A percentile compares a stretch with the other conserved stretches of the same genome.
These are phyloP conservation scores for Reticulitermes speratus DNA, from an alignment of 1,140 invertebrate species.

Conservation along the genomic window DNA sequence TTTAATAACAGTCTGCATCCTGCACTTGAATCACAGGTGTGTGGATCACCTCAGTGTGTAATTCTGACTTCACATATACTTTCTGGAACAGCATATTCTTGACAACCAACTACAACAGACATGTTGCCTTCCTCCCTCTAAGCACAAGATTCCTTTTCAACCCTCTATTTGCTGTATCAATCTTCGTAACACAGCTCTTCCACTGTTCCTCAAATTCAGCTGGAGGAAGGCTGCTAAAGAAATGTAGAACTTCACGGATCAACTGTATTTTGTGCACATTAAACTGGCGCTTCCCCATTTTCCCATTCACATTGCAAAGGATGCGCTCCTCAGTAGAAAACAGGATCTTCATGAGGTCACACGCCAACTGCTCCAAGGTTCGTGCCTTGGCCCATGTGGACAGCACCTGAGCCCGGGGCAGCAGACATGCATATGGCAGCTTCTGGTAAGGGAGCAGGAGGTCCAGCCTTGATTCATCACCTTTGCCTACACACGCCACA, in stretches of 20 bases:
- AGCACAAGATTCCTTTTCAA: conserved; percentile 49
- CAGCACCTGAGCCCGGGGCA: conserved; percentile 50
- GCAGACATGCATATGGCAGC: conserved; percentile 51
- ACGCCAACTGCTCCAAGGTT: conserved; percentile 53
- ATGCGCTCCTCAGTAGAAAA: conserved; percentile 54
- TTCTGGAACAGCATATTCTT: background rate
- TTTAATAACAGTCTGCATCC: background rate
- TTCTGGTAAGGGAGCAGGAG: conserved; percentile 49
- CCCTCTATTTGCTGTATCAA: conserved; percentile 54
- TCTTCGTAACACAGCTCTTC: conserved; percentile 55
- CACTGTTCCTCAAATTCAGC: conserved; percentile 53
- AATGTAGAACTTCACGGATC: conserved; percentile 50
- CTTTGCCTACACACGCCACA: conserved; percentile 31
- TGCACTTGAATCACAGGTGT: background rate
- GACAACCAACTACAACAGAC: conserved; percentile 25
- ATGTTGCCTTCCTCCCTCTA: conserved; percentile 29
- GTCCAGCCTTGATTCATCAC: conserved; percentile 31
- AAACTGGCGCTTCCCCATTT: conserved; percentile 55
- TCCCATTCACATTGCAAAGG: conserved; percentile 54
- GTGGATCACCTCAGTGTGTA: background rate
- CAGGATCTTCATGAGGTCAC: conserved; percentile 54
- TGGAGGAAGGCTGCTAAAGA: conserved; percentile 49
- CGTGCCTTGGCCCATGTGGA: conserved; percentile 51
- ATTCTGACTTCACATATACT: background rate
- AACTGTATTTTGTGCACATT: conserved; percentile 53